A percentile compares a stretch with the other conserved stretches of the same genome.
phyloP scores from a whole-genome alignment of 2,888 invertebrate species.

The Andricus quercusramuli region DNA sequence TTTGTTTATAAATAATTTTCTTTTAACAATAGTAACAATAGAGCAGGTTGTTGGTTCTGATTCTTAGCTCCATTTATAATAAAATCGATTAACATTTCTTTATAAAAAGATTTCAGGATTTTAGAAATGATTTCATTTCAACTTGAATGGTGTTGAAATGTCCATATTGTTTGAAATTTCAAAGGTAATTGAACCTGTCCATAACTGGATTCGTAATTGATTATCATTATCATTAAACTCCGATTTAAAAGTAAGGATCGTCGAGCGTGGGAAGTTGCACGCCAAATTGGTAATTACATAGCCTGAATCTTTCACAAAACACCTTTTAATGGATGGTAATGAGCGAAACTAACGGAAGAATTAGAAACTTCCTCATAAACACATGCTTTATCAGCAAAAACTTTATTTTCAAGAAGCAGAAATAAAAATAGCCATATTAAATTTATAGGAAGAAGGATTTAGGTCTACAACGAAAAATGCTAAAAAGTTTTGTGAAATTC shows the following conservation, averaged over 20 bases:
- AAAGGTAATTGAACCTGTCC: no score
- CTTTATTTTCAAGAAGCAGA: not conserved
- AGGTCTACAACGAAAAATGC: not conserved
- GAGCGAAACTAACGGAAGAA: constrained; percentile 2
- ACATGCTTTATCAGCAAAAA: not conserved
- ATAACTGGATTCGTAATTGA: constrained; percentile 46
- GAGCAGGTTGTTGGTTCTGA: no score
- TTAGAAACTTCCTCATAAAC: not conserved
- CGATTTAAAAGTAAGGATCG: constrained; percentile 72
- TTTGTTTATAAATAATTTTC: no score
- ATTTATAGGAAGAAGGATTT: not conserved
- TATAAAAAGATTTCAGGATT: no score
- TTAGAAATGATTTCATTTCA: no score
- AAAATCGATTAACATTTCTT: no score
- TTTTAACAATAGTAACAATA: no score
- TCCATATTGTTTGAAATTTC: no score
- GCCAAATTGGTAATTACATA: constrained; percentile 62
- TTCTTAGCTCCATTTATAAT: no score
- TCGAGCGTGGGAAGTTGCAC: constrained; percentile 70
- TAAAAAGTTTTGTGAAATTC: not conserved
- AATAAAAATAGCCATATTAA: not conserved
- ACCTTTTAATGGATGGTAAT: not conserved
- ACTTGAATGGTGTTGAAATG: no score
- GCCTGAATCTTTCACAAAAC: constrained; percentile 51
- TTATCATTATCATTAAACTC: constrained; percentile 70